These are phyloP conservation scores for Trileptium ribeirensis DNA, from an alignment of 2,888 invertebrate species.

Conservation along the genomic window DNA sequence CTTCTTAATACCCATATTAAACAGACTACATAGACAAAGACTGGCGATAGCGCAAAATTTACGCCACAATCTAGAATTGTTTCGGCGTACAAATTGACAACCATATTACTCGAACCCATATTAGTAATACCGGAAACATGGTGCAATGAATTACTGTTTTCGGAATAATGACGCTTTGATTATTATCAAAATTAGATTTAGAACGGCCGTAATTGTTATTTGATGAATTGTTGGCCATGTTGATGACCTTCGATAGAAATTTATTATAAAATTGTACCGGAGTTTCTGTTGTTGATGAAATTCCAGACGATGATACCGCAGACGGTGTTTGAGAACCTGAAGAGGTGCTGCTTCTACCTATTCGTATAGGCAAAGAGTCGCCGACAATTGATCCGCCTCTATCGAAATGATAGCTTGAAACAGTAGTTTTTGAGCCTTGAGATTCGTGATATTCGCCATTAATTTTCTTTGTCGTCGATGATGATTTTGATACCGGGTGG, in stretches of 20 bases:
- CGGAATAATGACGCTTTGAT: too few relatives aligned
- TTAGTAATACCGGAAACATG: background rate
- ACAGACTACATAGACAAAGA: too few relatives aligned
- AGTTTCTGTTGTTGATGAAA: background rate
- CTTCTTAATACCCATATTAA: too few relatives aligned
- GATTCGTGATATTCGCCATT: background rate
- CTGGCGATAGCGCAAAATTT: too few relatives aligned
- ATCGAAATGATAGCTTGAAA: background rate
- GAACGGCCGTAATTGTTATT: too few relatives aligned
- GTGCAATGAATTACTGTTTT: too few relatives aligned
- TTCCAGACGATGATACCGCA: background rate
- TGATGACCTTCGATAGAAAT: background rate
- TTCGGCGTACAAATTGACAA: background rate
- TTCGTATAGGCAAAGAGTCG: too few relatives aligned
- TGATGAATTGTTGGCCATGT: too few relatives aligned
- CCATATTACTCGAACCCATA: background rate
- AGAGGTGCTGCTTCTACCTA: too few relatives aligned
- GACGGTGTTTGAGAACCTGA: background rate
- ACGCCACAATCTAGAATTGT: too few relatives aligned
- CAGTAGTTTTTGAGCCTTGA: background rate
- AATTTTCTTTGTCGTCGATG: background rate
- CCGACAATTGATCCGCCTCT: too few relatives aligned
- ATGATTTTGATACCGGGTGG: background rate
- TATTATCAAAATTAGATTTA: too few relatives aligned
- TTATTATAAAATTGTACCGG: background rate